Base-by-base conservation (phyloP, 1,140 invertebrate species). In the Zaprionus kolodkinae region DNA sequence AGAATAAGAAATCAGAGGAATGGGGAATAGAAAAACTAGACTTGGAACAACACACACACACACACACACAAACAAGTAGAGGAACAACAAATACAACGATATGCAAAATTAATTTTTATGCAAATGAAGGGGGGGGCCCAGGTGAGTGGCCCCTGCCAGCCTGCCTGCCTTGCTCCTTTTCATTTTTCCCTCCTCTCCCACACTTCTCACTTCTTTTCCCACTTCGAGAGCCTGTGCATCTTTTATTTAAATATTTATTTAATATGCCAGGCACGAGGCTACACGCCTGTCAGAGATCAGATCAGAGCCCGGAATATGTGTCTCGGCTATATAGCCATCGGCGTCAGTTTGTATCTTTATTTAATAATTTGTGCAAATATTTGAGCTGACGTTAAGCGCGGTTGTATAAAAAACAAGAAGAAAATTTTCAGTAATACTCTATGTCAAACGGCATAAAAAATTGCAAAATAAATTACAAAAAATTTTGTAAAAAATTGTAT, bases 91-190 rank as follows among this genome's bases (percentile, higher is more conserved):
- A 45, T 45, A 45, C 40, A 45, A 87, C 71, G 85, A 79, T 78
- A 89, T 89, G 85, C 85, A 89, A 89, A 86, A 89, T 89, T 89
- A 90, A 89, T 89, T 89, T 91, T 89, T 86, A 91, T 88, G 79
- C 79, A 86, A 90, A 89, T 89, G 70, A 85, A 76, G 72, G 76
- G 66, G 76, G 66, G 55, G 50, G 48, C 10, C 55, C 15, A 70
- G 54, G 27, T 55, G 52, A 55, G 56, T 60, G 27, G 27, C 27
- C 27, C 27, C 27, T 2, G 6, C 6, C 27, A 3, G 6, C 27
- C 27, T 3, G 15, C 35, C 40, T 15, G 40, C 7, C 15, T 6
- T 17, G 45, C 13, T 25, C 7, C 13, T 30, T 3, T 30, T 30
- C 38, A 1, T 6, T 40, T n/a, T n/a, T 6, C 40, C 2, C n/a